Percentiles rank a stretch among this genome's conserved stretches.
Conservation (phyloP, 2,113 vertebrate genomes). For the Andinoacara biseriatus region DNA sequence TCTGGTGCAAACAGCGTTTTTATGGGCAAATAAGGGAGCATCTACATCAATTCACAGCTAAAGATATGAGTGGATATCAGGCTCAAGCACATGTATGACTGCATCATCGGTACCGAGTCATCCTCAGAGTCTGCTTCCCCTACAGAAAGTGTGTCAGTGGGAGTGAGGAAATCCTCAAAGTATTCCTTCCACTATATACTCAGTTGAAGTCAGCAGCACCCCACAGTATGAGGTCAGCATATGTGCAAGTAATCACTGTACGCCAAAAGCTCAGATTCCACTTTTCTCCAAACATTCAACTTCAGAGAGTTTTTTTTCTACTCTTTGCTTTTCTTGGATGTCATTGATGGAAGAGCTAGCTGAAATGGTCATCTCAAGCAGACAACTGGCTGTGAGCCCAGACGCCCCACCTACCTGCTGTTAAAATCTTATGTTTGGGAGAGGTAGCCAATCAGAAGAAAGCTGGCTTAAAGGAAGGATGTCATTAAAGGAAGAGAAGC, state of each 20-base stretch:
- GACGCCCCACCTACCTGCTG: background rate
- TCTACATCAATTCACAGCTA: background rate
- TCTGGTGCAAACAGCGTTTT: background rate
- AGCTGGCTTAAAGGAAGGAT: background rate
- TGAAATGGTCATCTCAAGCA: background rate
- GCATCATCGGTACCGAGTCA: too few species aligned
- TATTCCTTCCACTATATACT: too few species aligned
- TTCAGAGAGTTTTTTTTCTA: background rate
- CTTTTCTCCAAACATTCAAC: background rate
- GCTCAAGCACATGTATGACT: background rate
- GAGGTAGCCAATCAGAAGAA: background rate
- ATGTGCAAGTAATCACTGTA: background rate
- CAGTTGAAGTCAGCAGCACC: too few species aligned
- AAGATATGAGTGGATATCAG: background rate
- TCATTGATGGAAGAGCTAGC: background rate
- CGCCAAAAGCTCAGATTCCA: background rate
- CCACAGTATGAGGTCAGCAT: background rate
- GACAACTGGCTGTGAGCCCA: background rate
- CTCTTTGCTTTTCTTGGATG: background rate
- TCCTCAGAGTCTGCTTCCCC: too few species aligned
- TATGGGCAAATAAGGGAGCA: background rate
- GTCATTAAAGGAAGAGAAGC: background rate
- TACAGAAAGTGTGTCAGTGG: too few species aligned
- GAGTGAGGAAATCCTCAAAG: too few species aligned
- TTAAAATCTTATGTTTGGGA: background rate